Percentiles rank a stretch among this genome's conserved stretches.
Evolutionary conservation across 2,113 vertebrate species (phyloP).

Genomic region (Sialia sialis): DNA sequence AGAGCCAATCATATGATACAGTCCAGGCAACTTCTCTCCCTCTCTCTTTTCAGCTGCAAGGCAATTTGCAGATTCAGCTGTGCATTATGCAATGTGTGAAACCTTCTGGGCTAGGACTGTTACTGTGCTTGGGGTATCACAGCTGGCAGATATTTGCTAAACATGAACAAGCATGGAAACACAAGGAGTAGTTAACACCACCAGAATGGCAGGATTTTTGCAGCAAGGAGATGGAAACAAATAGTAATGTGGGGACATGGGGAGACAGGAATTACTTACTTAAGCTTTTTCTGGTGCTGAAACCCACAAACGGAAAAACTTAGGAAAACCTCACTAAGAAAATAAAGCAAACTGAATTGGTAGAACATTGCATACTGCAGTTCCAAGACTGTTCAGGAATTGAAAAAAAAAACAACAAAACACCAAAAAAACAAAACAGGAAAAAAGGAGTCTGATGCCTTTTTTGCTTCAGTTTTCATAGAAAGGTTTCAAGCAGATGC

Average conservation of each 20-base stretch:
- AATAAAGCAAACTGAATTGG: background rate
- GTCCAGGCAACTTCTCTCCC: background rate
- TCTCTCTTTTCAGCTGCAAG: background rate
- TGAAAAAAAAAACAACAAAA: background rate
- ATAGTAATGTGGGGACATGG: background rate
- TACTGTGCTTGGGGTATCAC: background rate
- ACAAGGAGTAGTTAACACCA: background rate
- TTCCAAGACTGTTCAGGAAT: background rate
- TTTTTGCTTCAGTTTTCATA: slow-evolving; percentile 45
- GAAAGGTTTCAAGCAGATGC: slow-evolving; percentile 15
- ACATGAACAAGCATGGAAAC: background rate
- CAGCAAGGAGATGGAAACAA: background rate
- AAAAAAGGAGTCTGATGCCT: slow-evolving; percentile 20
- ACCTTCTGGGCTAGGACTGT: background rate
- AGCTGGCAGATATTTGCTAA: background rate
- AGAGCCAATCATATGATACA: background rate
- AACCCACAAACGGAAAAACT: background rate
- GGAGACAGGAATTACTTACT: background rate
- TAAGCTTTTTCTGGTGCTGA: background rate
- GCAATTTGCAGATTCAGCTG: background rate
- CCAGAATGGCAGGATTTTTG: background rate
- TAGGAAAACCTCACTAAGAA: background rate
- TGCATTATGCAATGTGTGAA: background rate
- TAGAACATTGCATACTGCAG: background rate
- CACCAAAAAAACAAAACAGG: background rate